Base-by-base conservation (phyloP, 1,140 invertebrate genomes). In the Drosophila sproati region DNA sequence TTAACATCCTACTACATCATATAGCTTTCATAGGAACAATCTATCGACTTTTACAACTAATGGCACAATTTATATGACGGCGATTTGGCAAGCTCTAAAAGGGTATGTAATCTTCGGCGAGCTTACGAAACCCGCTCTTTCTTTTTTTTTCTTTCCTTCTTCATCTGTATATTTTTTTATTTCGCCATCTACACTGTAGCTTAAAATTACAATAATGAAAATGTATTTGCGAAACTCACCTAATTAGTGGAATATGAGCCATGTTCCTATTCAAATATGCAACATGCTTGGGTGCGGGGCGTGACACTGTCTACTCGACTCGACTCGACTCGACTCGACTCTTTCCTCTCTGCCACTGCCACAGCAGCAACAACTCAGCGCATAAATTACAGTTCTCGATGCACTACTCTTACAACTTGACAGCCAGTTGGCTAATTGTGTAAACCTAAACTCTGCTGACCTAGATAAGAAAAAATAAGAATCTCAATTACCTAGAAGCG, bases 161-260 rank as follows among this genome's bases (percentile, higher is more conserved):
- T 56, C 10, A 4, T 52, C 47, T 67, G 32, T 10, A 7, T 3
- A 7, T 62, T 45, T 39, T 64, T 64, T 55, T 70, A 20, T 52
- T 55, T 51, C 20, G 45, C 12, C 28, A 52, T 10, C 28, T 48
- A 54, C 45, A 10, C 20, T 51, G 70, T 43, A 64, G 76, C 78
- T 72, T 72, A 77, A 85, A 89, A 89, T 89, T 89, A 89, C 85
- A 89, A 89, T 89, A 89, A 89, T 89, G 85, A 89, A 89, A 89
- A 89, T 89, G 85, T 89, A 89, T 89, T 89, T 89, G 85, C 77
- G 78, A 78, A 89, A 85, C 85, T 89, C 77, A 78, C 71, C 80
- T 89, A 89, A 89, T 89, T 89, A 89, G 86, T 80, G 85, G 85
- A 88, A 88, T 89, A 89, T 89, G 85, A 89, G 77, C 73, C 80